Base-by-base conservation (phyloP, 2,888 invertebrate genomes). In the Leucophenga montana region DNA sequence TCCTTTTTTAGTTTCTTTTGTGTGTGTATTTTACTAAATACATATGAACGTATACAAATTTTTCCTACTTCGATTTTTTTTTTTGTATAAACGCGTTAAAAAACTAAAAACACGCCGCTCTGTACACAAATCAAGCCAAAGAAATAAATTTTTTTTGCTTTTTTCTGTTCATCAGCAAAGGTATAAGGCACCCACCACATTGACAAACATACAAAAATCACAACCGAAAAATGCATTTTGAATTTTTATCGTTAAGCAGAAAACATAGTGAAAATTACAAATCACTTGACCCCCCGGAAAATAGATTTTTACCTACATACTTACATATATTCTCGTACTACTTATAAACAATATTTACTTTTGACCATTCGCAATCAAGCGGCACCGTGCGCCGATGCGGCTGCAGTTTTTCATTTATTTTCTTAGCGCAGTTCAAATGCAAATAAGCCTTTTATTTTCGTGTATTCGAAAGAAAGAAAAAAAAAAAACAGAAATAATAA, bases 181-280 rank as follows among this genome's bases (percentile, higher is more conserved):
- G 59, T 46, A 64, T 62, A 46, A 62, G 65, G 79, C 83, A 80
- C 79, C 78, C 78, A 83, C 79, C 77, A 74, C 78, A 82, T 77
- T 75, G 77, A 74, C 80, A 82, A 79, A 80, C 79, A 77, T 73
- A 18, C 50, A 50, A n/a, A 44, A 59, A 33, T 20, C 61, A 39
- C 39, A 39, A 80, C 73, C 75, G 74, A 66, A 73, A 68, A 69
- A 64, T 44, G 75, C 70, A 70, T 74, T 74, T 74, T 71, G 16
- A 8, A 68, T 33, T 27, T 16, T 39, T 14, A 22, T 22, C 22
- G 11, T 44, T 20, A 66, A 70, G 67, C 66, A 74, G 67, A 69
- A 50, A 65, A 66, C 46, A n/a, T n/a, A n/a, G n/a, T n/a, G n/a
- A n/a, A n/a, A n/a, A n/a, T 27, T 71, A 69, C 76, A 80, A 78